A percentile compares a stretch with the other conserved stretches of the same genome.
phyloP scores from a whole-genome alignment of 2,113 vertebrate species.

The Mastomys natalensis region DNA sequence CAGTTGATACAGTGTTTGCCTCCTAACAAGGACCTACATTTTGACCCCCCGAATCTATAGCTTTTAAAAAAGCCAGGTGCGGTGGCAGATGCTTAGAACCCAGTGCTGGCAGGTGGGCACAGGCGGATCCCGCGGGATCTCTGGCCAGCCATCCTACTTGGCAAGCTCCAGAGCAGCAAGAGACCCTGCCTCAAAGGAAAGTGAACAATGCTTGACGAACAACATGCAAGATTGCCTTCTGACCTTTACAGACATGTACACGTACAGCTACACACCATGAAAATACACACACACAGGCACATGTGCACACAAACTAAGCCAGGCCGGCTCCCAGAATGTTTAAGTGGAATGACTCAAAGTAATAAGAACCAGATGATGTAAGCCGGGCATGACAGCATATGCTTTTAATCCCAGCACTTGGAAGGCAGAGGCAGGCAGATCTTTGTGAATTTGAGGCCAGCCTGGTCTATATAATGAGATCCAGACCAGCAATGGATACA shows the following conservation, averaged over 20 bases:
- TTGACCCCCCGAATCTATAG: background rate
- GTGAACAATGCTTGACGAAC: no score
- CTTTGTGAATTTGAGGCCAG: background rate
- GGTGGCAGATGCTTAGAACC: background rate
- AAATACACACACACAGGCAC: background rate
- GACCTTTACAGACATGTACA: background rate
- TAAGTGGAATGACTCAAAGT: background rate
- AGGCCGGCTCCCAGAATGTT: background rate
- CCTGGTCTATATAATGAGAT: background rate
- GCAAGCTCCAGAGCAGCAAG: background rate
- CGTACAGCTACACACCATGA: background rate
- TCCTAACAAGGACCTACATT: background rate
- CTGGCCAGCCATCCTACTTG: background rate
- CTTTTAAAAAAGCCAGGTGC: background rate
- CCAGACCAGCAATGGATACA: background rate
- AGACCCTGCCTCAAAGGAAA: background rate
- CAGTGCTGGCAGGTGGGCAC: background rate
- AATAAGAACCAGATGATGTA: background rate
- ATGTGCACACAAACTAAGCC: background rate
- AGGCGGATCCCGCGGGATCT: background rate
- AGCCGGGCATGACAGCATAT: background rate
- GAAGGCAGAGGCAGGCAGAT: background rate
- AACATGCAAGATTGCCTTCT: background rate
- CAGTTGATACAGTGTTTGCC: background rate
- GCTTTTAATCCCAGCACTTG: background rate